phyloP scores from a whole-genome alignment of 53 echinoderm and acorn worm genomes.

The Astropecten irregularis region DNA sequence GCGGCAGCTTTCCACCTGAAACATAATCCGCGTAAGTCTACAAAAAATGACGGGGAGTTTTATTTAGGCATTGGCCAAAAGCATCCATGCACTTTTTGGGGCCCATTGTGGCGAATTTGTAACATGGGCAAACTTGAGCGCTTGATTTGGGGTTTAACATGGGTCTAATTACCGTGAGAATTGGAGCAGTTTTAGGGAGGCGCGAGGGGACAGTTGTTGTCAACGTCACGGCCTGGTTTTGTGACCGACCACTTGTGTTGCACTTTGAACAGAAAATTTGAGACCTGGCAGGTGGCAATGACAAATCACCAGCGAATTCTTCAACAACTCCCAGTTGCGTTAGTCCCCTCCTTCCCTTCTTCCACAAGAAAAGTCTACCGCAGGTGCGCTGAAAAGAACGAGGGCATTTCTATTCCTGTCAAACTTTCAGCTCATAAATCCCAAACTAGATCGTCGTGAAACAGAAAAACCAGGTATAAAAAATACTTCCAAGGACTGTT shows the following conservation, averaged over 20 bases:
- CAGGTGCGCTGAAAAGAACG: constrained; percentile 29
- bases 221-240: constrained; percentile 49
- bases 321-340: constrained; percentile 24
- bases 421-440: constrained; percentile 27
- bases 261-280: constrained; percentile 26
- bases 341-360: neutral
- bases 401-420: constrained; percentile 31
- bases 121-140: constrained; percentile 8
- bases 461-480: neutral
- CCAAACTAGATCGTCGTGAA: neutral
- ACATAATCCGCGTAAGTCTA: constrained; percentile 26
- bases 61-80: neutral
- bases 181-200: constrained; percentile 11
- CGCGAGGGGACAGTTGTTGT: constrained; percentile 33
- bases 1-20: constrained; percentile 12
- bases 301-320: constrained; percentile 9
- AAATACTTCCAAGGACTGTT: constrained; percentile 32
- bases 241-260: constrained; percentile 13
- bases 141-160: constrained; percentile 28
- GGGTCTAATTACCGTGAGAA: constrained; percentile 61
- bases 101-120: constrained; percentile 35
- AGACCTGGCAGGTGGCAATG: constrained; percentile 39
- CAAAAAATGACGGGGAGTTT: neutral
- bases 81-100: constrained; percentile 22
- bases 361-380: constrained; percentile 3